Evolutionary conservation across 1,140 invertebrate genomes (phyloP).

Genomic region (Octopus bimaculoides): DNA sequence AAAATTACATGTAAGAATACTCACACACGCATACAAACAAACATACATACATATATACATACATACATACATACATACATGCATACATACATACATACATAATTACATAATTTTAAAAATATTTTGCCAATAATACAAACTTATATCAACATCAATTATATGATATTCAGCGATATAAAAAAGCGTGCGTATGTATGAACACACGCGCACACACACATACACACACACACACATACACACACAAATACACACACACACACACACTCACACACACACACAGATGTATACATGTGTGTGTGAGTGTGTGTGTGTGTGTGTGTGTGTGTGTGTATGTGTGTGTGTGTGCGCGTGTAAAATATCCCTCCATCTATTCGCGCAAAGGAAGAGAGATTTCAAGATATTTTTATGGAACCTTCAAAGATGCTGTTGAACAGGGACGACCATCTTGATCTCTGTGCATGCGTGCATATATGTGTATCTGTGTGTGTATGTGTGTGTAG

Average conservation of each 20-base stretch:
- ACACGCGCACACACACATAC: neutral
- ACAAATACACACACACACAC: neutral
- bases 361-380: no score
- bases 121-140: no score
- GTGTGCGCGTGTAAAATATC: neutral
- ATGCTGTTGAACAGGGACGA: no score
- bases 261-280: neutral
- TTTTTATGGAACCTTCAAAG: no score
- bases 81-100: neutral
- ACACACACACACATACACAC: neutral
- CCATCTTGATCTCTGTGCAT: no score
- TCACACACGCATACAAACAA: conserved; percentile 12
- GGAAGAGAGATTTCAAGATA: no score
- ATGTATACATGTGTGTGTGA: neutral
- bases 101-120: neutral
- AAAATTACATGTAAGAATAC: neutral
- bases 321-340: neutral
- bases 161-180: no score
- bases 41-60: conserved; percentile 15
- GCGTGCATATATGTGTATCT: no score
- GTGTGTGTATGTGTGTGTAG: no score
- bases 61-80: conserved; percentile 12
- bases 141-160: no score
- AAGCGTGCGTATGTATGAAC: no score
- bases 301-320: neutral